Conservation (phyloP, 2,113 vertebrate species). For the Taxidea taxus region DNA sequence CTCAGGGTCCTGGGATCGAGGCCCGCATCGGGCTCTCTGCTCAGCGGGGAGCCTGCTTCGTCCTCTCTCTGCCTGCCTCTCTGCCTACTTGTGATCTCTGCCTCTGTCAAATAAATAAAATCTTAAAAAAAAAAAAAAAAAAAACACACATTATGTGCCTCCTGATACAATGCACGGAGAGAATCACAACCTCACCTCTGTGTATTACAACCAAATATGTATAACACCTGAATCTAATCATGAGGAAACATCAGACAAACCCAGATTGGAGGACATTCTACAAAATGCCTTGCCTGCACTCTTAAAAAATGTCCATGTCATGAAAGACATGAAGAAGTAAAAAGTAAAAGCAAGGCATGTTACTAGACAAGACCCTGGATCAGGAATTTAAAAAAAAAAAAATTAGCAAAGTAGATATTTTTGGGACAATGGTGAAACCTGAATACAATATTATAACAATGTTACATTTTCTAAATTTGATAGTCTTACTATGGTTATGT, state of each 20-base stretch:
- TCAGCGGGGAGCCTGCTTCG: too few species aligned
- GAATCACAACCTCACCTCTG: neutral
- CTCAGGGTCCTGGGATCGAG: too few species aligned
- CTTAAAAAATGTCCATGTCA: conserved; percentile 18
- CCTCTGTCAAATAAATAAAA: too few species aligned
- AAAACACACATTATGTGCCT: neutral
- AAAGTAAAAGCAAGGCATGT: neutral
- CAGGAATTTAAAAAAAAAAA: neutral
- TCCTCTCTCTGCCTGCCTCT: too few species aligned
- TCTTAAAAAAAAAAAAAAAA: too few species aligned
- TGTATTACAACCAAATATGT: neutral
- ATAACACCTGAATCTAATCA: neutral
- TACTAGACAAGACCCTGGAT: neutral
- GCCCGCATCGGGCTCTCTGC: too few species aligned
- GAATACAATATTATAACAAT: neutral
- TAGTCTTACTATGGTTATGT: neutral
- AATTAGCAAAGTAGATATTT: neutral
- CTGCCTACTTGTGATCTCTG: too few species aligned
- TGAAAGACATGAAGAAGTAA: conserved; percentile 18
- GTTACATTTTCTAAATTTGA: neutral
- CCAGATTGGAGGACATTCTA: neutral
- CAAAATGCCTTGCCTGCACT: neutral
- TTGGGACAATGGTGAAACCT: neutral
- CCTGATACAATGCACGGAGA: neutral
- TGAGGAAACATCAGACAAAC: neutral